A percentile compares a stretch with the other conserved stretches of the same genome.
These are phyloP conservation scores for Dicrostonyx torquatus DNA, from an alignment of 2,797 vertebrate genomes.

Conservation along the genomic window DNA sequence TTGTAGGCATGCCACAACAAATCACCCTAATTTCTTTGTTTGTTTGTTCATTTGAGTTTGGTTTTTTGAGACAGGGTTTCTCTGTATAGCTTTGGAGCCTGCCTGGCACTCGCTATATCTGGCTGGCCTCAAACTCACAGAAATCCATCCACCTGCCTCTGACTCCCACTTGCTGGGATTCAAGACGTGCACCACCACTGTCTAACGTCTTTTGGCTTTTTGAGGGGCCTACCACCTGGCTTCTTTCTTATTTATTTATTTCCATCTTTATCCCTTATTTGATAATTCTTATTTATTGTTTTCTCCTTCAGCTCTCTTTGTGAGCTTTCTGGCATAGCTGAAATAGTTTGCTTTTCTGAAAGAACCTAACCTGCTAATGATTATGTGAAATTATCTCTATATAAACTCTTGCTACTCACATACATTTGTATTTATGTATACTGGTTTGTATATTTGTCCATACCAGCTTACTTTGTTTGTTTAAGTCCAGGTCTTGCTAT, in stretches of 20 bases:
- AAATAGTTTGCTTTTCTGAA: slow-evolving; percentile 64
- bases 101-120: too few relatives aligned
- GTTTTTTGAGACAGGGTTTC: too few relatives aligned
- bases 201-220: too few relatives aligned
- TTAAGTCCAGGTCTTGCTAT: not conserved
- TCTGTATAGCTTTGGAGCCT: too few relatives aligned
- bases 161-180: too few relatives aligned
- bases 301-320: slow-evolving; percentile 28
- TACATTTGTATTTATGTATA: not conserved
- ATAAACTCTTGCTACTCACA: slow-evolving; percentile 33
- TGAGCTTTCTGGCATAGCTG: slow-evolving; percentile 40
- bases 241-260: too few relatives aligned
- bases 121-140: too few relatives aligned
- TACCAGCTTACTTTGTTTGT: not conserved
- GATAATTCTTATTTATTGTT: not conserved
- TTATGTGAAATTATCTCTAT: slow-evolving; percentile 36
- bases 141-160: too few relatives aligned
- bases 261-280: not conserved
- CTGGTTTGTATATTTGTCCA: slow-evolving; percentile 25
- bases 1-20: not conserved
- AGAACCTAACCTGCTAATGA: slow-evolving; percentile 54
- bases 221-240: too few relatives aligned
- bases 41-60: too few relatives aligned
- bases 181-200: too few relatives aligned
- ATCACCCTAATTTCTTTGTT: not conserved